Conservation (phyloP, 2,797 vertebrate genomes). For the Hirundo rustica region DNA sequence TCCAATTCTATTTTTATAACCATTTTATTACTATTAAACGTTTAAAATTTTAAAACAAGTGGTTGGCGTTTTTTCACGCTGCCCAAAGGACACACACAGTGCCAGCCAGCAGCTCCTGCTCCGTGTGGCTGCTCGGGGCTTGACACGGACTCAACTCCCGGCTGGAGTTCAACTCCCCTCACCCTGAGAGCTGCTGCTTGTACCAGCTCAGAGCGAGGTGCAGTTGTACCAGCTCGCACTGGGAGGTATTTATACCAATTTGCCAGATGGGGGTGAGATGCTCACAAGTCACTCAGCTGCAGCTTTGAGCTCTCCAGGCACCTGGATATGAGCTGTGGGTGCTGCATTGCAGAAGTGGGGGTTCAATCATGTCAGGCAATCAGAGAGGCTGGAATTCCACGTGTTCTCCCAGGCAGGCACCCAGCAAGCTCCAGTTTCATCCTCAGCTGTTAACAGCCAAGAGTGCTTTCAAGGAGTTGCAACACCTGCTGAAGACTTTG, state of each 20-base stretch:
- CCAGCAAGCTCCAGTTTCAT: rapidly evolving
- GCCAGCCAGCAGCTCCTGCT: not conserved
- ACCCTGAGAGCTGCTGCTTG: not conserved
- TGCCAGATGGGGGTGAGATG: not conserved
- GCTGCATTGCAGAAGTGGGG: rapidly evolving
- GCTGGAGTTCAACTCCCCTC: not conserved
- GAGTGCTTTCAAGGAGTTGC: not conserved
- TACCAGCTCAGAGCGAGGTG: not conserved
- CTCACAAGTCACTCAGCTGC: not conserved
- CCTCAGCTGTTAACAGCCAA: rapidly evolving
- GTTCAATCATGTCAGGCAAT: rapidly evolving
- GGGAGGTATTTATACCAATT: not conserved
- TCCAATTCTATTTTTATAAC: no score
- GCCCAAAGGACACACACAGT: not conserved
- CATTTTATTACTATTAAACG: no score
- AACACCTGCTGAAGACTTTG: rapidly evolving
- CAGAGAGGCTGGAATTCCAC: not conserved
- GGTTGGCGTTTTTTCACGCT: no score
- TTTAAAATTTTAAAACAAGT: no score
- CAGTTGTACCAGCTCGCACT: not conserved
- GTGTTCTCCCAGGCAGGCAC: not conserved
- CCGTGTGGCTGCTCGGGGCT: not conserved
- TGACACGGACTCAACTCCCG: rapidly evolving
- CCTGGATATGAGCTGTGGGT: rapidly evolving
- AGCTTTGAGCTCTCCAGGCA: not conserved